These are phyloP conservation scores for Drosophila ustulata DNA, from an alignment of 2,888 invertebrate genomes.

Conservation along the genomic window DNA sequence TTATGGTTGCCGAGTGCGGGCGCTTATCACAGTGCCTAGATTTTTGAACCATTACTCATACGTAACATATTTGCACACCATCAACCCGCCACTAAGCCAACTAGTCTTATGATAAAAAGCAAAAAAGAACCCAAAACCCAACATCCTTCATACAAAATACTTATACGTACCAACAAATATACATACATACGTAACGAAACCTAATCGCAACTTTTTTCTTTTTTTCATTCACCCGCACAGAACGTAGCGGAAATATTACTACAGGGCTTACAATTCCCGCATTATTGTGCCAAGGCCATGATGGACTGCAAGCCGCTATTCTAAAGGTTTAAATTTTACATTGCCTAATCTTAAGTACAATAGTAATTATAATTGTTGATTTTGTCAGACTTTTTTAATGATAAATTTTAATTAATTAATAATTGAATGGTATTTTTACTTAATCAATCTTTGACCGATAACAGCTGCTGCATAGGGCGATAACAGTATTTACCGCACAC, in stretches of 20 bases:
- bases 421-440: conserved; percentile 43
- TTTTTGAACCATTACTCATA: conserved; percentile 59
- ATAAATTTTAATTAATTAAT: conserved; percentile 70
- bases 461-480: conserved; percentile 18
- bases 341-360: conserved; percentile 49
- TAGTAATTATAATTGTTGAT: conserved; percentile 46
- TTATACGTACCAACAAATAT: not conserved
- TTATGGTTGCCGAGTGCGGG: conserved; percentile 26
- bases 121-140: not conserved
- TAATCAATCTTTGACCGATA: conserved; percentile 38
- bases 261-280: conserved; percentile 89
- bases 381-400: conserved; percentile 47
- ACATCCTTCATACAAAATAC: conserved; percentile 9
- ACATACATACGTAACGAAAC: not conserved
- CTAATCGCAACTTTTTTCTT: conserved; percentile 9
- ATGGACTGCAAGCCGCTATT: conserved; percentile 87
- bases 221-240: conserved; percentile 85
- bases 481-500: conserved; percentile 18
- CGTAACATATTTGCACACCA: conserved; percentile 37
- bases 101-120: conserved; percentile 36
- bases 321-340: conserved; percentile 50
- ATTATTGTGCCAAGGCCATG: conserved; percentile 90
- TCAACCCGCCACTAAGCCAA: conserved; percentile 6
- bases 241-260: conserved; percentile 89
- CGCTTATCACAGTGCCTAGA: conserved; percentile 45